Percentiles rank a stretch among this genome's conserved stretches.
Conservation (phyloP, 2,113 vertebrate species). For the Platycercus adscitus region DNA sequence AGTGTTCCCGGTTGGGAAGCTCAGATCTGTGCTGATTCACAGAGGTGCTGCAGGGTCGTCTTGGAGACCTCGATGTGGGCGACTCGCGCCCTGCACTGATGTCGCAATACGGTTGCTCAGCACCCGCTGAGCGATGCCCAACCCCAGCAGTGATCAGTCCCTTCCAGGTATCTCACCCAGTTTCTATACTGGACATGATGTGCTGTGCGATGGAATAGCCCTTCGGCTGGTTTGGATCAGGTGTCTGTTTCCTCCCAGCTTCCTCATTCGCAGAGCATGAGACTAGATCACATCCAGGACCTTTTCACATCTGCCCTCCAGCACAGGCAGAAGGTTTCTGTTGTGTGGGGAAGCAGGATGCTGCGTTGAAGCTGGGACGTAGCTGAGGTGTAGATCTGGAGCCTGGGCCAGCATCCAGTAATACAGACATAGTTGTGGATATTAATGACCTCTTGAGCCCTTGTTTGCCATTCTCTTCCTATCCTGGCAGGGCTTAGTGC, state of each 20-base stretch:
- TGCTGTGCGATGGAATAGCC: background rate
- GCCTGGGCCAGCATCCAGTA: background rate
- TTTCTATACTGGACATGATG: background rate
- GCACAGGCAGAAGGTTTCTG: rapidly evolving
- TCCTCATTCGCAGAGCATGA: background rate
- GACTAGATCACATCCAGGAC: background rate
- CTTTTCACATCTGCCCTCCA: rapidly evolving
- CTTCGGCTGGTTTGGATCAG: background rate
- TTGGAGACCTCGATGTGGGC: background rate
- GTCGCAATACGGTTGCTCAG: background rate
- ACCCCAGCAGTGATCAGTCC: background rate
- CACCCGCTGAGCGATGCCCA: background rate
- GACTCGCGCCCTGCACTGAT: background rate
- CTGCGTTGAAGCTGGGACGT: background rate
- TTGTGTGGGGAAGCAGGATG: background rate
- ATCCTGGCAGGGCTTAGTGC: background rate
- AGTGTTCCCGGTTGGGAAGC: background rate
- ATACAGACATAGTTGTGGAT: background rate
- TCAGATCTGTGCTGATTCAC: background rate
- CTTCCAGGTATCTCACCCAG: background rate
- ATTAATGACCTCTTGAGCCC: rapidly evolving
- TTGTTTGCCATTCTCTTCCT: background rate
- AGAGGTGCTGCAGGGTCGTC: background rate
- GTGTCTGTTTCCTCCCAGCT: background rate
- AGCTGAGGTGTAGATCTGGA: background rate